Conservation (phyloP, 2,797 vertebrate genomes). For the Poeciliopsis gracilis region DNA sequence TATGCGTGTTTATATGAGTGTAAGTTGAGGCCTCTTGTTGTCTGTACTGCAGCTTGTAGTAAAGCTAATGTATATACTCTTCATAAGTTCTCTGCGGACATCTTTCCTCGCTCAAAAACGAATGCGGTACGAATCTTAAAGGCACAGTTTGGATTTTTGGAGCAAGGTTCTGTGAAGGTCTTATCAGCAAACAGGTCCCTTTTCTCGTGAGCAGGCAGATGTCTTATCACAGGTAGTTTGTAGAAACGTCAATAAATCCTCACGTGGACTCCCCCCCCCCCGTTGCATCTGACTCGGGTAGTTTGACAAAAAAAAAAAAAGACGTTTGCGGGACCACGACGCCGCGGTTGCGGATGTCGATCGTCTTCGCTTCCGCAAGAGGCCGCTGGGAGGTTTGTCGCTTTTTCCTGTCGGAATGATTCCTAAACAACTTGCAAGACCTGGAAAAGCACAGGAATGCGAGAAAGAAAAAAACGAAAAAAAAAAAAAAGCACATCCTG, state of each 20-base stretch:
- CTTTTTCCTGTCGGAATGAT: background rate
- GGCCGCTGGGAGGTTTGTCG: background rate
- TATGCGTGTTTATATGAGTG: slow-evolving; percentile 44
- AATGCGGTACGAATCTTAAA: slow-evolving; percentile 62
- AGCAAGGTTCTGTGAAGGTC: background rate
- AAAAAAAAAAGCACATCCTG: background rate
- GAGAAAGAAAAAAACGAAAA: too few relatives aligned
- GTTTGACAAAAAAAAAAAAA: too few relatives aligned
- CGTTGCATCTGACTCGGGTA: background rate
- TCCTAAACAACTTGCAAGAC: background rate
- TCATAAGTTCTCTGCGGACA: slow-evolving; percentile 46
- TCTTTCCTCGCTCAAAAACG: slow-evolving; percentile 56
- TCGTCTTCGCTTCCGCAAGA: background rate
- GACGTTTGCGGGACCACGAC: too few relatives aligned
- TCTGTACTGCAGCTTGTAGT: slow-evolving; percentile 56
- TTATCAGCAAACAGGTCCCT: background rate
- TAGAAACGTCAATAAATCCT: background rate
- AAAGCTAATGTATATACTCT: slow-evolving; percentile 62
- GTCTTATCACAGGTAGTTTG: background rate
- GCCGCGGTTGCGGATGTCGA: background rate
- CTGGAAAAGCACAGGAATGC: slow-evolving; percentile 3
- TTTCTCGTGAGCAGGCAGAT: background rate
- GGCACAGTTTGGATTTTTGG: background rate
- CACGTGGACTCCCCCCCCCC: background rate
- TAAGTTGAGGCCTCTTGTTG: slow-evolving; percentile 55